Base-by-base conservation (phyloP, 1,140 invertebrate genomes). In the Drosophila ercepeae region DNA sequence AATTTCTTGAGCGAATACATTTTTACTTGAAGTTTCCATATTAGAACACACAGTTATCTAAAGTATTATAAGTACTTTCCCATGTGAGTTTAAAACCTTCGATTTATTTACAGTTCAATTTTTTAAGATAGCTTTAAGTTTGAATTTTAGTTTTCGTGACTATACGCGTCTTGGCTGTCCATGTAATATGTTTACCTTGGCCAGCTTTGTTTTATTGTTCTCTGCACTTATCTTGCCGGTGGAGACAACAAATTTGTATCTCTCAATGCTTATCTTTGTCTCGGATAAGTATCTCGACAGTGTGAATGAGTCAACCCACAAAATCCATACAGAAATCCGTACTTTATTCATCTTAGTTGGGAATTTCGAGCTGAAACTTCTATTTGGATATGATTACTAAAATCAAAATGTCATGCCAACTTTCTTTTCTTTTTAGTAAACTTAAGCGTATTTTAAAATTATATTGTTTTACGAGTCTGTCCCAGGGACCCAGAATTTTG, bases 221-320 rank as follows among this genome's bases (percentile, higher is more conserved):
- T n/a, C 36, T 9, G 39, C 51, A 63, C 32, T 60, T 71, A 71
- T 71, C 54, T 61, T 29, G 42, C 13, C n/a, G 49, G 50, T 81
- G 68, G 60, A 36, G 42, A 51, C 27, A 60, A 49, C 36, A 45
- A 60, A 53, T 44, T 51, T 69, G 55, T 65, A 58, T 68, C 58
- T 78, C 46, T 77, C 53, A 84, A 75, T 83, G 71, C 57, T 86
- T 83, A 83, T 83, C 79, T 86, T 75, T 83, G 79, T 83, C 74
- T 53, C 46, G 48, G 51, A 44, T 63, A 52, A 34, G 51, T 46
- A 44, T 50, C 69, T 60, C 55, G 16, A 46, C 42, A 21, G 29
- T 36, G 49, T 3, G 36, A 72, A 39, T 64, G 68, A 45, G 46
- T 34, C 51, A 51, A 41, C 4, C 42, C 4, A 23, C 34, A 23